These are phyloP conservation scores for Albula glossodonta DNA, from an alignment of 2,113 vertebrate genomes.

Conservation along the genomic window DNA sequence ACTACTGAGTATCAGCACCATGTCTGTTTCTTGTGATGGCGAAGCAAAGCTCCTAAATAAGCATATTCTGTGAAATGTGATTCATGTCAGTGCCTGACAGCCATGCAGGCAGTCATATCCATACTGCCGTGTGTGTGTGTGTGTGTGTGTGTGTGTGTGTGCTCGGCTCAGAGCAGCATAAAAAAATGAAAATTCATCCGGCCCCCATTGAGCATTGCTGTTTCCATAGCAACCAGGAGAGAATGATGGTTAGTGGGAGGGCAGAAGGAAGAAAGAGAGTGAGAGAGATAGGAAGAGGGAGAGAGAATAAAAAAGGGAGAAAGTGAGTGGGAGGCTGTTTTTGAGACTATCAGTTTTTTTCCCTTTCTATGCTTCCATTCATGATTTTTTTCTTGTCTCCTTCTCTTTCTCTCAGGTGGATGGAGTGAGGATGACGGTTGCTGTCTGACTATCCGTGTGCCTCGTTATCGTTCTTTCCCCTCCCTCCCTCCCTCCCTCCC, in stretches of 20 bases:
- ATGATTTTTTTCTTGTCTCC: conserved; percentile 24
- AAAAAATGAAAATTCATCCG: conserved; percentile 41
- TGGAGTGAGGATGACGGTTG: conserved; percentile 27
- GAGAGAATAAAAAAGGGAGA: neutral
- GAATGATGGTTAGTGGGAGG: conserved; percentile 51
- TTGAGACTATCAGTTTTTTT: conserved; percentile 21
- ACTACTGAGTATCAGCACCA: neutral
- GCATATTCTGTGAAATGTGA: conserved; percentile 11
- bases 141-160: neutral
- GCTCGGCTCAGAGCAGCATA: neutral
- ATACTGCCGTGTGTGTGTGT: neutral
- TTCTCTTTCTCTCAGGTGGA: conserved; percentile 38
- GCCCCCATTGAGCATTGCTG: conserved; percentile 56
- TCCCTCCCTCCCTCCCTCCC: conserved; percentile 44
- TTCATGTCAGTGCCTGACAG: conserved; percentile 19
- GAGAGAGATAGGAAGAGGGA: conserved; percentile 37
- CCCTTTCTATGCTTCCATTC: conserved; percentile 33
- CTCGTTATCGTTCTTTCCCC: conserved; percentile 31
- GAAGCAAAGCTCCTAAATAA: neutral
- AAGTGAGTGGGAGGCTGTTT: neutral
- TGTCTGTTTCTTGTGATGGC: neutral
- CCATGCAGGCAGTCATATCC: neutral
- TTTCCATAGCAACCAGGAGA: conserved; percentile 69
- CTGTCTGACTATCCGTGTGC: conserved; percentile 39
- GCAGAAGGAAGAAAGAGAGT: conserved; percentile 20